Evolutionary conservation across 2,888 invertebrate genomes (phyloP), one percentile per base, ranked within the genome.

Genomic region (Hydrotaea cyrtoneurina): DNA sequence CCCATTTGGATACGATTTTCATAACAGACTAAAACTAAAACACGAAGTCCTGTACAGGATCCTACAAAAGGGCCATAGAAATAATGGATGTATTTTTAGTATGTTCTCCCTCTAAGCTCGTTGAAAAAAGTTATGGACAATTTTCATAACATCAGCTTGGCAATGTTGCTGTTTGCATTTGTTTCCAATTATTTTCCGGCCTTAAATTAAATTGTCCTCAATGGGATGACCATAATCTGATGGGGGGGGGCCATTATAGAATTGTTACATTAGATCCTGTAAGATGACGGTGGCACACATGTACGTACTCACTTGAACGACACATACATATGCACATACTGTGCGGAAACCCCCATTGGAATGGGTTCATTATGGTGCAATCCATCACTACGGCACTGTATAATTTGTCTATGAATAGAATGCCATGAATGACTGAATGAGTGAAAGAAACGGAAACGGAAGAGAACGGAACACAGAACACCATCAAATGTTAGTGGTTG

Each of bases 311-410:
- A 31, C 31, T 4, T 7, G 2, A 2, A 31, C 7, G 31, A 31
- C 15, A 1, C 26, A 23, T 26, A 4, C n/a, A 3, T 23, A 21
- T 13, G 1, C 59, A 4, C n/a, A 3, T 23, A 21, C 26, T 15
- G 11, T 21, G 39, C 39, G 39, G 10, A 3, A 39, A 39, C 1
- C 39, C 39, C 39, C 39, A 39, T 39, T 39, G 11, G 11, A 39
- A 39, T 31, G 31, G 39, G 13, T 11, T 13, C 39, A 39, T 39
- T 39, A 10, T 39, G 11, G 39, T 13, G 17, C 62, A 62, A 69
- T 69, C 69, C 43, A 46, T 69, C 69, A 69, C 46, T n/a, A 13
- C 15, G 69, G 19, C 69, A 46, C 69, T 23, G 43, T 39, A 66
- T 43, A 66, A 66, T 43, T 66, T 66, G 17, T 46, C 46, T 69